These are phyloP conservation scores for Lutjanus campechanus DNA, from an alignment of 2,797 vertebrate species.

Conservation along the genomic window DNA sequence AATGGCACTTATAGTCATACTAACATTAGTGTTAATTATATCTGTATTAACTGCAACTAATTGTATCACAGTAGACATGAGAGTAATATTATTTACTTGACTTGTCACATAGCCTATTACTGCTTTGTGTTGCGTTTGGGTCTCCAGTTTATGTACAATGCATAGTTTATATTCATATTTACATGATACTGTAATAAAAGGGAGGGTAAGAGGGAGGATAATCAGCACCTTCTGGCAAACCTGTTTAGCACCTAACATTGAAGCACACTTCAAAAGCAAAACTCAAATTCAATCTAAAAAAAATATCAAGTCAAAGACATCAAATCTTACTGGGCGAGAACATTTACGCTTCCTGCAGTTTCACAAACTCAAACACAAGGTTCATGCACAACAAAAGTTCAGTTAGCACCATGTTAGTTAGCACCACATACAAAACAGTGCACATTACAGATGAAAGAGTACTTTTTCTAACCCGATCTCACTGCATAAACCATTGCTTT, in stretches of 20 bases:
- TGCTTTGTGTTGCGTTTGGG: neutral
- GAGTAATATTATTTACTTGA: neutral
- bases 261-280: constrained; percentile 6
- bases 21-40: neutral
- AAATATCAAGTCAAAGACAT: neutral
- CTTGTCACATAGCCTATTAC: neutral
- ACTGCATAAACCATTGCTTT: neutral
- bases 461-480: neutral
- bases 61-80: neutral
- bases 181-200: neutral
- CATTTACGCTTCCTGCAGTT: neutral
- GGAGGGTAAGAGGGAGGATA: neutral
- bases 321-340: neutral
- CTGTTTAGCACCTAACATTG: constrained; percentile 9
- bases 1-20: neutral
- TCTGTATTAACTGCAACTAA: neutral
- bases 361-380: neutral
- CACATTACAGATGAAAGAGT: neutral
- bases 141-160: neutral
- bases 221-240: constrained; percentile 18
- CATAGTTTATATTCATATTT: neutral
- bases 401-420: constrained; percentile 34
- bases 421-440: constrained; percentile 32
- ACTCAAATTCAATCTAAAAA: neutral
- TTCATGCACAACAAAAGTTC: neutral